Evolutionary conservation across 1,140 invertebrate species (phyloP).

Genomic region (Drosophila hydei): DNA sequence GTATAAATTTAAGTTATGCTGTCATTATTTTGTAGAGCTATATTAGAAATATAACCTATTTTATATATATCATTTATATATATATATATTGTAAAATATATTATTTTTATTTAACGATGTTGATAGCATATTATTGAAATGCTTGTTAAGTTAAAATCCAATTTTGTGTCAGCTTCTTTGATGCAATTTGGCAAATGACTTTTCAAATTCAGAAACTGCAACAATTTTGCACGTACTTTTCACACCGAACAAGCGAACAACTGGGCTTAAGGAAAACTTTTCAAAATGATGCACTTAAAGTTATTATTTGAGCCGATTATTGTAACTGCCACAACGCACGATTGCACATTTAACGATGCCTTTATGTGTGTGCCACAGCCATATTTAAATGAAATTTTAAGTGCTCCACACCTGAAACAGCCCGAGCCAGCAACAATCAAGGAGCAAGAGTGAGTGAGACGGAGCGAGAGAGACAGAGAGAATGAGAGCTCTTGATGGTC

Average conservation of each 20-base stretch:
- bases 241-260: slow-evolving; percentile 9
- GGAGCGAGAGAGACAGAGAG: neutral
- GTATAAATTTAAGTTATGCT: too few species aligned
- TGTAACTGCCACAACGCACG: slow-evolving; percentile 69
- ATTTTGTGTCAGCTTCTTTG: slow-evolving; percentile 4
- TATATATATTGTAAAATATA: too few species aligned
- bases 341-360: slow-evolving; percentile 73
- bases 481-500: slow-evolving; percentile 11
- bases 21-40: too few species aligned
- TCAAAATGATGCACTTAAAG: slow-evolving; percentile 76
- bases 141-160: slow-evolving; percentile 12
- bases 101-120: neutral
- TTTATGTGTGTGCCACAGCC: slow-evolving; percentile 31
- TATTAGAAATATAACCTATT: too few species aligned
- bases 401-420: slow-evolving; percentile 48
- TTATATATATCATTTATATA: too few species aligned
- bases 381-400: slow-evolving; percentile 82
- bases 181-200: slow-evolving; percentile 43
- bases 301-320: slow-evolving; percentile 77
- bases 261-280: slow-evolving; percentile 46
- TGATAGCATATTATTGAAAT: neutral
- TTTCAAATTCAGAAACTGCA: slow-evolving; percentile 19
- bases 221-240: slow-evolving; percentile 59
- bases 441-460: slow-evolving; percentile 3
- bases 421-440: slow-evolving; percentile 36